phyloP scores from a whole-genome alignment of 2,888 invertebrate species.

The Meiosimyza decipiens region DNA sequence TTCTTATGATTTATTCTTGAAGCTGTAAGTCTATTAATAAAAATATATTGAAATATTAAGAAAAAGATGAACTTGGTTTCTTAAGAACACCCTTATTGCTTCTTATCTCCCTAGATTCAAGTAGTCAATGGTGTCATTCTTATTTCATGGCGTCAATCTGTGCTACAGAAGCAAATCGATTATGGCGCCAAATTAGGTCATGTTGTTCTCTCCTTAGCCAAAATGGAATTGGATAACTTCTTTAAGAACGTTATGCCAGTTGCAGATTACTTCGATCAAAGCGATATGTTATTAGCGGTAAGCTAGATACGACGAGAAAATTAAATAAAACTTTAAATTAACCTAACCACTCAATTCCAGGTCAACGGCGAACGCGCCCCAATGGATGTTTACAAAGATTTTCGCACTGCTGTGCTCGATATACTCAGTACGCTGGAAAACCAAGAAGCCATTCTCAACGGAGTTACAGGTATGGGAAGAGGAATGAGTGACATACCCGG shows the following conservation, averaged over 20 bases:
- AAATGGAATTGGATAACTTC: constrained; percentile 90
- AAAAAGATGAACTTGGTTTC: too few species aligned
- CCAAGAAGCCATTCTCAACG: constrained; percentile 72
- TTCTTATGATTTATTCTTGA: too few species aligned
- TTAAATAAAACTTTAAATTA: neutral
- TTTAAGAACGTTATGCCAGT: constrained; percentile 90
- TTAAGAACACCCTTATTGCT: neutral
- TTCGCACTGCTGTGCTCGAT: constrained; percentile 80
- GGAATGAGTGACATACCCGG: constrained; percentile 72
- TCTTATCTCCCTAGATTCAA: constrained; percentile 75
- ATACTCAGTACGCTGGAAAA: constrained; percentile 79
- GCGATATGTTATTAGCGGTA: constrained; percentile 80
- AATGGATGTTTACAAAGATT: constrained; percentile 87
- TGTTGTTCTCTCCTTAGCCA: constrained; percentile 80
- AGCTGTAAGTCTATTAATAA: too few species aligned
- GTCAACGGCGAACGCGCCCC: constrained; percentile 90
- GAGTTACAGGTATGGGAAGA: constrained; percentile 72
- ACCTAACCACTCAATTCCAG: constrained; percentile 64
- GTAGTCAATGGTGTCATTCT: constrained; percentile 87
- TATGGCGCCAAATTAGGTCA: constrained; percentile 90
- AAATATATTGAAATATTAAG: too few species aligned
- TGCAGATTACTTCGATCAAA: constrained; percentile 90
- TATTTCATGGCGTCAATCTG: constrained; percentile 87
- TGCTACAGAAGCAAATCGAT: constrained; percentile 88
- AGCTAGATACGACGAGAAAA: constrained; percentile 40